Conservation (phyloP, 2,888 invertebrate species). For the Eurois occulta region DNA sequence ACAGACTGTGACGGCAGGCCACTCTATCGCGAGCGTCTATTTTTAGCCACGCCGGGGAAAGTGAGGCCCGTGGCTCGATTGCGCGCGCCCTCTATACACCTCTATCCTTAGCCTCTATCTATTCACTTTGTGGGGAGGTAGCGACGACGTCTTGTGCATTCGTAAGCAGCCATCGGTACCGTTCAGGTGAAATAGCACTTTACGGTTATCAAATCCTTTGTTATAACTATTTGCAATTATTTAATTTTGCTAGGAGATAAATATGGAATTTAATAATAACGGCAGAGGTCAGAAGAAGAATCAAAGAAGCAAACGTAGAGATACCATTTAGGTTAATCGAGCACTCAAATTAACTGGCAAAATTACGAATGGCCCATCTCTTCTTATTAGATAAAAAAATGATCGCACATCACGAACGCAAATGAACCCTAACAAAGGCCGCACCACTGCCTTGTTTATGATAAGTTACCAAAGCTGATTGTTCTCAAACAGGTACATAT, state of each 20-base stretch:
- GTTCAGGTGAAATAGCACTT: conserved; percentile 70
- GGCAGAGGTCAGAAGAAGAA: background rate
- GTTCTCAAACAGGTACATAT: background rate
- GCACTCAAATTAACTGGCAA: background rate
- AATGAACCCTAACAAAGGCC: background rate
- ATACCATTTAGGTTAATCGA: background rate
- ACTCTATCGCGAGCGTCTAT: conserved; percentile 86
- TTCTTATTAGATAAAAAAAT: background rate
- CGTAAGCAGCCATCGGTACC: conserved; percentile 78
- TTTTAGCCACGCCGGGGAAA: conserved; percentile 88
- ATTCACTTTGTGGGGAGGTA: conserved; percentile 81
- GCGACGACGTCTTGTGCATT: conserved; percentile 86
- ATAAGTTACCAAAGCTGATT: background rate
- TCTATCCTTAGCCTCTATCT: conserved; percentile 77
- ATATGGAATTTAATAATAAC: background rate
- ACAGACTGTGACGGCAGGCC: conserved; percentile 74
- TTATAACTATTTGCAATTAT: conserved; percentile 14
- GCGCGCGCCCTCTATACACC: conserved; percentile 79
- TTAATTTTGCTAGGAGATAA: background rate
- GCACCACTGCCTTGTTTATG: background rate
- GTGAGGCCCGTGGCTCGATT: conserved; percentile 82
- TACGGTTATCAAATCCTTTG: conserved; percentile 51
- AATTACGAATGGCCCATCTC: background rate
- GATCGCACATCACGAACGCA: background rate
- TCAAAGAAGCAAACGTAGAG: background rate